Percentiles rank a stretch among this genome's conserved stretches.
These are phyloP conservation scores for Myrmophylax atrothorax DNA, from an alignment of 2,113 vertebrate genomes.

Conservation along the genomic window DNA sequence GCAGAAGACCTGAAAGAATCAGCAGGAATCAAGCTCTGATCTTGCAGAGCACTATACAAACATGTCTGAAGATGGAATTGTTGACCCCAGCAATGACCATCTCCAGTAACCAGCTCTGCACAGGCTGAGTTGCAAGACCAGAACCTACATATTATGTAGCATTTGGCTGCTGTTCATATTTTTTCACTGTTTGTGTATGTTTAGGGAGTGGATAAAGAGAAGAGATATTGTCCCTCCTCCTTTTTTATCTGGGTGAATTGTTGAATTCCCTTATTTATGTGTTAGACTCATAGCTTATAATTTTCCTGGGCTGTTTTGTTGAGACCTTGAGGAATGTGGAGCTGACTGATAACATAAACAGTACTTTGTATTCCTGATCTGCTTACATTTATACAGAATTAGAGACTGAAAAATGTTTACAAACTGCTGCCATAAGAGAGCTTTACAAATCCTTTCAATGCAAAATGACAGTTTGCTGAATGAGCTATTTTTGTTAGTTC, in stretches of 20 bases:
- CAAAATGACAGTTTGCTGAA: constrained; percentile 23
- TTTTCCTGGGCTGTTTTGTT: background rate
- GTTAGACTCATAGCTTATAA: background rate
- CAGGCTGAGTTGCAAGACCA: background rate
- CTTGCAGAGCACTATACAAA: background rate
- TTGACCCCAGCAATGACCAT: background rate
- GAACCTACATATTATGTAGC: background rate
- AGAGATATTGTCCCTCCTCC: background rate
- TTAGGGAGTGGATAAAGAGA: background rate
- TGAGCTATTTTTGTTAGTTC: background rate
- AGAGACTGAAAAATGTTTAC: constrained; percentile 14
- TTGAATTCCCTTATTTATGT: background rate
- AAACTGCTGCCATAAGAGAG: constrained; percentile 24
- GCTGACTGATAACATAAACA: constrained; percentile 5
- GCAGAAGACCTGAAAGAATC: background rate
- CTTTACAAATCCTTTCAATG: constrained; percentile 41
- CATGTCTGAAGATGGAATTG: background rate
- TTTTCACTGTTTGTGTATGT: background rate
- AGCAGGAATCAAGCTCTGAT: background rate
- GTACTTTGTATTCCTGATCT: constrained; percentile 23
- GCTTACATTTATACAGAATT: constrained; percentile 11
- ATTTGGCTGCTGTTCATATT: background rate
- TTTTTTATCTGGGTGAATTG: background rate
- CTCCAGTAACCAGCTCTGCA: background rate
- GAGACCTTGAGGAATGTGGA: background rate